Percentiles rank a stretch among this genome's conserved stretches.
Evolutionary conservation across 2,797 vertebrate genomes (phyloP).

Genomic region (Oceanodroma leucorhoa): DNA sequence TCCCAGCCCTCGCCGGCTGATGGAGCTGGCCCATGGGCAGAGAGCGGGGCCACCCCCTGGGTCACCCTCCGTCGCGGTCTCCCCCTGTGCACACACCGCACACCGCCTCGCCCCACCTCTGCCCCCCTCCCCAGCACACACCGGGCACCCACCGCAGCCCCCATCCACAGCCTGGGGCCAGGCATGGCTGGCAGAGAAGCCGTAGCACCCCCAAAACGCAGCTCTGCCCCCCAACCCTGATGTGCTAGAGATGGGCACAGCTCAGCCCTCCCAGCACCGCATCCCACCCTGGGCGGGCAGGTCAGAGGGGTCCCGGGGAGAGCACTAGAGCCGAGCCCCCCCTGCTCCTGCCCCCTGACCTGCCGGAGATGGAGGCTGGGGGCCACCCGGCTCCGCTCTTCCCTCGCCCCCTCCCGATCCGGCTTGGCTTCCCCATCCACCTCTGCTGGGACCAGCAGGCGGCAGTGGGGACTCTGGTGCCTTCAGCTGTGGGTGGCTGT

Average conservation of each 20-base stretch:
- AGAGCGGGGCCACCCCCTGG: background rate
- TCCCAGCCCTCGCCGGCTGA: background rate
- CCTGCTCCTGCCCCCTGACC: background rate
- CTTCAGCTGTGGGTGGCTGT: constrained; percentile 40
- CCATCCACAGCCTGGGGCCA: background rate
- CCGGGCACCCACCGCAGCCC: background rate
- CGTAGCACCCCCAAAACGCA: background rate
- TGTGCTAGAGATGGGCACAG: background rate
- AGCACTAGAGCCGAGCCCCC: background rate
- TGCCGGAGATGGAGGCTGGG: background rate
- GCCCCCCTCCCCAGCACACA: background rate
- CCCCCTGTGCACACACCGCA: background rate
- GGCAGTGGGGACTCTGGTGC: constrained; percentile 41
- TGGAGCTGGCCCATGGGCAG: background rate
- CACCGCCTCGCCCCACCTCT: background rate
- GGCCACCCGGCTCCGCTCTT: background rate
- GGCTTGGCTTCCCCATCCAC: constrained; percentile 56
- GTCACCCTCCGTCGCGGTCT: background rate
- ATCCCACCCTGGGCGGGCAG: background rate
- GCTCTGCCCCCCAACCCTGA: background rate
- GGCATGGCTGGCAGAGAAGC: background rate
- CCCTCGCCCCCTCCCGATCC: background rate
- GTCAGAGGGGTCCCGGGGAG: background rate
- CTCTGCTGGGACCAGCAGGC: constrained; percentile 12
- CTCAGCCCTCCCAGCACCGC: background rate